phyloP scores from a whole-genome alignment of 2,888 invertebrate genomes.

The Laspeyria flexula region DNA sequence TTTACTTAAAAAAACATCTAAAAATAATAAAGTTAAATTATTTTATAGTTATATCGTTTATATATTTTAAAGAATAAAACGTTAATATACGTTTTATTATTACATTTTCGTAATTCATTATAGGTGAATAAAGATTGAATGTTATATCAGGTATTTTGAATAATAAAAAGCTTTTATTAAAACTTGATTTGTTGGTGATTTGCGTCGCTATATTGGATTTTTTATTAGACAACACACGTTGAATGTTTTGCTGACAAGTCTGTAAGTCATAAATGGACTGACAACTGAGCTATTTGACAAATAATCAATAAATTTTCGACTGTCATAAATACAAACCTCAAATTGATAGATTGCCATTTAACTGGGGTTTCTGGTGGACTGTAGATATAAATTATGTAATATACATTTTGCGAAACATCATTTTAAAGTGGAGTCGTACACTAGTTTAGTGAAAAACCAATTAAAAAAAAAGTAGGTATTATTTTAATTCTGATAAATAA shows the following conservation, averaged over 20 bases:
- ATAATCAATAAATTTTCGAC: background rate
- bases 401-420: background rate
- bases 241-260: background rate
- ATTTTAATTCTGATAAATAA: too few species aligned
- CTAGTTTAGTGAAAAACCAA: too few species aligned
- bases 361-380: background rate
- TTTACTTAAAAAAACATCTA: conserved; percentile 1
- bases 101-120: conserved; percentile 15
- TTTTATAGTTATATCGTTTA: conserved; percentile 18
- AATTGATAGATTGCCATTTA: background rate
- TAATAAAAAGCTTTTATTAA: conserved; percentile 20
- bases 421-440: background rate
- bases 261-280: background rate
- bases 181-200: conserved; percentile 20
- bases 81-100: conserved; percentile 20
- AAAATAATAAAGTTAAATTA: conserved; percentile 20
- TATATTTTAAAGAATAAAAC: conserved; percentile 27
- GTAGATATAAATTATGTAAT: background rate
- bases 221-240: conserved; percentile 26
- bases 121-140: background rate
- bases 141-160: background rate
- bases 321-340: background rate
- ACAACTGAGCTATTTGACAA: background rate
- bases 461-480: too few species aligned
- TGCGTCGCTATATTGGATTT: conserved; percentile 3